Percentiles rank a stretch among this genome's conserved stretches.
Conservation (phyloP, 2,113 vertebrate species). For the Xyrauchen texanus region DNA sequence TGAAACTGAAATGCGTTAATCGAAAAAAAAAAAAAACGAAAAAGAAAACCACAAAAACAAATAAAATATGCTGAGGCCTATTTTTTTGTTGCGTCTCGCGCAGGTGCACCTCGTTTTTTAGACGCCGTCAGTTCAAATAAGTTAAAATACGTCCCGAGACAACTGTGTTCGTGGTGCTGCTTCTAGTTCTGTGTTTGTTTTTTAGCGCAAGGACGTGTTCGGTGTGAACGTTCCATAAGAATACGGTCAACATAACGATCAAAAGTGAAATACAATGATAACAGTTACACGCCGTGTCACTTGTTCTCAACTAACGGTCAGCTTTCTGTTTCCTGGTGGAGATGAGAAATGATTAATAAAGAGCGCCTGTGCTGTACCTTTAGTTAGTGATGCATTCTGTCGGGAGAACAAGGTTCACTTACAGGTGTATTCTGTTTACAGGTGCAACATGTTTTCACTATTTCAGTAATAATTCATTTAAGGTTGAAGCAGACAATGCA, state of each 20-base stretch:
- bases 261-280: not conserved
- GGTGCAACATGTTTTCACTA: not conserved
- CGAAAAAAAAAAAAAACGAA: too few species aligned
- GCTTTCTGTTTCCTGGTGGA: not conserved
- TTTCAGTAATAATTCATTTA: not conserved
- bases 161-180: too few species aligned
- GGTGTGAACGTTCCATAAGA: not conserved
- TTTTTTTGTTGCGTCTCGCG: too few species aligned
- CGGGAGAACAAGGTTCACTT: not conserved
- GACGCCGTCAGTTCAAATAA: too few species aligned
- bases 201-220: too few species aligned
- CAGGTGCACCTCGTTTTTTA: too few species aligned
- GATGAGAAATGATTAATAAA: not conserved
- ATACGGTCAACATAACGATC: not conserved
- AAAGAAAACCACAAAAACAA: too few species aligned
- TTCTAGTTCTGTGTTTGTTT: too few species aligned
- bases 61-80: too few species aligned
- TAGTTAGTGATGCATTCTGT: not conserved
- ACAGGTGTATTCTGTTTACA: not conserved
- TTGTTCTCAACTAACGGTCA: constrained; percentile 14
- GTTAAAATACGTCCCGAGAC: too few species aligned
- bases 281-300: not conserved
- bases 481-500: not conserved
- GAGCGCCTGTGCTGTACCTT: not conserved
- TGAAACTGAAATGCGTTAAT: too few species aligned